Percentiles rank a stretch among this genome's conserved stretches.
Conservation (phyloP, 2,888 invertebrate species). For the Spicauda simplicius region DNA sequence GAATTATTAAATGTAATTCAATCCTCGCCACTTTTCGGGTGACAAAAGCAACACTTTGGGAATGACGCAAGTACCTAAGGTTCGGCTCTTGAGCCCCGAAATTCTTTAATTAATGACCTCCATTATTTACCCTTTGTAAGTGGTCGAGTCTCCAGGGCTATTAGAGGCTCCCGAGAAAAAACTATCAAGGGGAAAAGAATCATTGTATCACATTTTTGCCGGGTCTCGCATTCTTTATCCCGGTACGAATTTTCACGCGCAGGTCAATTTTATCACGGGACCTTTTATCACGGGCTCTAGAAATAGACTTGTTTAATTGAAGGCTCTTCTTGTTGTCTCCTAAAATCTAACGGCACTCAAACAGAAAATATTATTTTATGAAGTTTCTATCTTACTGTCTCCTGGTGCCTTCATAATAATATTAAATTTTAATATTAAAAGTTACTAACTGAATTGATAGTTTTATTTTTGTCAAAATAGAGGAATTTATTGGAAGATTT, state of each 20-base stretch:
- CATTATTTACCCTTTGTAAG: slow-evolving; percentile 42
- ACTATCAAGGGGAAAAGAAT: slow-evolving; percentile 45
- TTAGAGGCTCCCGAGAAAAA: slow-evolving; percentile 30
- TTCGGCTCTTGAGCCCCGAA: slow-evolving; percentile 25
- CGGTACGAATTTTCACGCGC: slow-evolving; percentile 14
- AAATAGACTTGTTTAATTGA: too few species aligned
- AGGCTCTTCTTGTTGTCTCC: too few species aligned
- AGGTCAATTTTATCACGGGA: not conserved
- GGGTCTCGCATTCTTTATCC: slow-evolving; percentile 17
- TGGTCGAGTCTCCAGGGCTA: slow-evolving; percentile 33
- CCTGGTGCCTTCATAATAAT: too few species aligned
- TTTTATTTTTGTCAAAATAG: too few species aligned
- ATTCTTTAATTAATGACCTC: slow-evolving; percentile 42
- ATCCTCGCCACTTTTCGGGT: not conserved
- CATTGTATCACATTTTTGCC: slow-evolving; percentile 34
- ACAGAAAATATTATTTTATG: too few species aligned
- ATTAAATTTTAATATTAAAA: too few species aligned
- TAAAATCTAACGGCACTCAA: too few species aligned
- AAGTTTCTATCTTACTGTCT: too few species aligned
- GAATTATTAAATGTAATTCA: not conserved
- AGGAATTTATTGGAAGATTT: too few species aligned
- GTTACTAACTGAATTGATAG: too few species aligned
- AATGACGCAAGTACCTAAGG: slow-evolving; percentile 14
- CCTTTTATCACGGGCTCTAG: not conserved
- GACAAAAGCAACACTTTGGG: not conserved